A percentile compares a stretch with the other conserved stretches of the same genome.
Conservation (phyloP, 2,888 invertebrate genomes). For the Tachina fera region DNA sequence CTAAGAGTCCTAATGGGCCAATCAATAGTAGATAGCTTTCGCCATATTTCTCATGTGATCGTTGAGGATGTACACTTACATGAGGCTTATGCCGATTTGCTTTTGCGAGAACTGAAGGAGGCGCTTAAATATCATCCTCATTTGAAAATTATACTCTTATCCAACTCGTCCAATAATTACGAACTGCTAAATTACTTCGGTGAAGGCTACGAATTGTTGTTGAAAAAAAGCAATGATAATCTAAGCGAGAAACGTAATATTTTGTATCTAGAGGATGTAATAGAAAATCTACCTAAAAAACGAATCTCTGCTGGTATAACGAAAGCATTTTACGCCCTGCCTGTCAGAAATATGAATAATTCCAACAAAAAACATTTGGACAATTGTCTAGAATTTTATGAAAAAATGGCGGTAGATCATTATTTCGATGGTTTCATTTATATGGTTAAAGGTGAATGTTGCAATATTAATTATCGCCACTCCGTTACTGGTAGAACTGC, state of each 20-base stretch:
- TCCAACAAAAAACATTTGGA: conserved; percentile 74
- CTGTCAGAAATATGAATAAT: conserved; percentile 21
- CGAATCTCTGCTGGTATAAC: conserved; percentile 50
- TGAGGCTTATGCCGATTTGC: conserved; percentile 94
- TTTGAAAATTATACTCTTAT: conserved; percentile 93
- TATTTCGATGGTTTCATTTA: conserved; percentile 89
- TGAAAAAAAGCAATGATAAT: conserved; percentile 5
- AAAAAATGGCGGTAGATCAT: conserved; percentile 84
- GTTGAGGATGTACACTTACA: conserved; percentile 97
- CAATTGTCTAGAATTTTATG: conserved; percentile 79
- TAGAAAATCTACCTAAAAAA: conserved; percentile 54
- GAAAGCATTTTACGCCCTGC: conserved; percentile 54
- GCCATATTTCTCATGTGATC: conserved; percentile 88
- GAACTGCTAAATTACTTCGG: conserved; percentile 74
- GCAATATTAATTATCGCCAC: conserved; percentile 89
- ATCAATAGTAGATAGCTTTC: conserved; percentile 82
- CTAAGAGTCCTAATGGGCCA: conserved; percentile 94
- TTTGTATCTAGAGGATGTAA: conserved; percentile 72
- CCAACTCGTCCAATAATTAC: conserved; percentile 84
- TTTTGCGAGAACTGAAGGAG: conserved; percentile 92
- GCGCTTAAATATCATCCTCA: conserved; percentile 87
- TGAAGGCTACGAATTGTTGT: conserved; percentile 72
- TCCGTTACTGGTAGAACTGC: conserved; percentile 86
- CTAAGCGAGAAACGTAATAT: conserved; percentile 38
- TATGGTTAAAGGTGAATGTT: conserved; percentile 89